phyloP scores from a whole-genome alignment of 2,113 vertebrate species.

The Chaetura pelagica region DNA sequence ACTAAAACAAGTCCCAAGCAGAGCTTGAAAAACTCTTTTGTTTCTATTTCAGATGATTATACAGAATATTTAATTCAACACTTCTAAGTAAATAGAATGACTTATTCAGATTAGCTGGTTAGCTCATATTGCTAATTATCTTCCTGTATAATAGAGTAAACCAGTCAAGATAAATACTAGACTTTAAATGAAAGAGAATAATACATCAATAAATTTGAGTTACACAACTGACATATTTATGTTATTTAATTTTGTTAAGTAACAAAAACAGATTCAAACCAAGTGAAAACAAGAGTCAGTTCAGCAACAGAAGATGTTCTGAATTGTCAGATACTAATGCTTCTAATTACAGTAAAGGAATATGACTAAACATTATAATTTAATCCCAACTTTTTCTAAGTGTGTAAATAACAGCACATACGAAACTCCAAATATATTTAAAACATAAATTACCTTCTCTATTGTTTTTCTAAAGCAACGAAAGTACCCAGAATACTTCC shows the following conservation, averaged over 20 bases:
- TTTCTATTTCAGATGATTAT: neutral
- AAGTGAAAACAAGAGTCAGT: neutral
- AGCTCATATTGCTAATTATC: neutral
- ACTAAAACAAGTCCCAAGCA: neutral
- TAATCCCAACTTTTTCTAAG: neutral
- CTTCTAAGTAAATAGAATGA: neutral
- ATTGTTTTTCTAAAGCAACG: neutral
- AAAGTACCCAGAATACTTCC: neutral
- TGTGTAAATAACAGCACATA: neutral
- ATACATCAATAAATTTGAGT: neutral
- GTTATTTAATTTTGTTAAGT: neutral
- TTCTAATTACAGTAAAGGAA: neutral
- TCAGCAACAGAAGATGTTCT: neutral
- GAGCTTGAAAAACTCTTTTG: neutral
- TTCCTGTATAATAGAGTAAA: neutral
- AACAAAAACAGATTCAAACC: neutral
- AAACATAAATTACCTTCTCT: neutral
- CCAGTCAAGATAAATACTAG: neutral
- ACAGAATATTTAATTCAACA: neutral
- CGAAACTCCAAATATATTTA: neutral
- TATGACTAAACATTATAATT: fast-evolving
- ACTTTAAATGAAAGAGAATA: neutral
- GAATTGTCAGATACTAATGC: neutral
- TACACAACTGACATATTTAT: neutral
- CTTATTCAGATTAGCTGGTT: neutral